Evolutionary conservation across 2,888 invertebrate genomes (phyloP).

Genomic region (Neoitamus cyanurus): DNA sequence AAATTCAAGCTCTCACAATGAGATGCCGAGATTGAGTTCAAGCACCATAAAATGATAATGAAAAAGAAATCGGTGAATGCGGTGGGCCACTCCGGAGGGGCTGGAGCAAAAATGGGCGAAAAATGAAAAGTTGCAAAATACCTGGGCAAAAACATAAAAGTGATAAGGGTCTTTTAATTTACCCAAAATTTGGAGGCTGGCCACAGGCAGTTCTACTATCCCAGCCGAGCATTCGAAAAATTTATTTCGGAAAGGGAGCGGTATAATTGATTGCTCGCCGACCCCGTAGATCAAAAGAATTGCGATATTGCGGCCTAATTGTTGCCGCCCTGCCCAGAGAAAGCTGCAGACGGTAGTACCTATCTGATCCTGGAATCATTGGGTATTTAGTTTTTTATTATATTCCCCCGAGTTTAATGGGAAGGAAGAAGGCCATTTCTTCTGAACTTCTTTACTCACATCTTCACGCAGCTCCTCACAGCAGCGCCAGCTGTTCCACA

Average conservation of each 20-base stretch:
- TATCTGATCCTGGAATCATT: conserved; percentile 12
- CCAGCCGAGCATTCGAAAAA: background rate
- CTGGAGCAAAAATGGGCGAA: background rate
- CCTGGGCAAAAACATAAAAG: background rate
- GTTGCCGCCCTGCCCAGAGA: background rate
- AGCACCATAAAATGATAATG: conserved; percentile 23
- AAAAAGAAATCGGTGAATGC: background rate
- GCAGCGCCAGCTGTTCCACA: conserved; percentile 29
- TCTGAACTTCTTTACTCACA: background rate
- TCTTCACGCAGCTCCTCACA: background rate
- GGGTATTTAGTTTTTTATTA: background rate
- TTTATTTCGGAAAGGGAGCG: background rate
- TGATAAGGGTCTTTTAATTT: conserved; percentile 36
- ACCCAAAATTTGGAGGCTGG: background rate
- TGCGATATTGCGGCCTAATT: conserved; percentile 3
- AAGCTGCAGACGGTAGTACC: background rate
- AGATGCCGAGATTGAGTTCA: conserved; percentile 6
- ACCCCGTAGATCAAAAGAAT: background rate
- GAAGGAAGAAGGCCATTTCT: background rate
- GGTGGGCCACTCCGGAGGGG: background rate
- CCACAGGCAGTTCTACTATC: background rate
- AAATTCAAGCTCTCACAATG: conserved; percentile 9
- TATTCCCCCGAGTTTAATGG: background rate
- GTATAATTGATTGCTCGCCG: conserved; percentile 15
- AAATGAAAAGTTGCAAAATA: conserved; percentile 27